Conservation (phyloP, 2,113 vertebrate genomes). For the Tupaia tana region DNA sequence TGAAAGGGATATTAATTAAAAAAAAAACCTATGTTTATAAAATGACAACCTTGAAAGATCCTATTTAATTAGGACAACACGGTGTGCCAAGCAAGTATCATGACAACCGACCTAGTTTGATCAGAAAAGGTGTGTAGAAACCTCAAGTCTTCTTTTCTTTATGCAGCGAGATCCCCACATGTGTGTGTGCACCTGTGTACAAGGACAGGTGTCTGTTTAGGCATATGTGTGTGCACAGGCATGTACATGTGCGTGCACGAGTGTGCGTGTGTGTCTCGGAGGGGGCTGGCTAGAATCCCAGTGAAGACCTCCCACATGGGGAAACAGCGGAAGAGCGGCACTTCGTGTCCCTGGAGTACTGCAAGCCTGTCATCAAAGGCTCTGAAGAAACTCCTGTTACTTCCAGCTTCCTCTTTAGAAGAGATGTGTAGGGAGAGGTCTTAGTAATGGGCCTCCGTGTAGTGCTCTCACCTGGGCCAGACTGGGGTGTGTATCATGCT, state of each 20-base stretch:
- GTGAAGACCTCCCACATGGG: not conserved
- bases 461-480: no score
- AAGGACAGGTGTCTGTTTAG: not conserved
- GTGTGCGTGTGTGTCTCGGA: not conserved
- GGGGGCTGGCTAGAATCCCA: not conserved
- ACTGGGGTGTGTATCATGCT: no score
- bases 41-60: not conserved
- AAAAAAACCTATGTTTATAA: not conserved
- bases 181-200: no score
- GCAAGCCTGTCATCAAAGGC: not conserved
- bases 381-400: not conserved
- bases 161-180: not conserved
- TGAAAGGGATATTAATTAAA: not conserved
- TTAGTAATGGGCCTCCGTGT: no score
- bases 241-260: not conserved
- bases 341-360: not conserved
- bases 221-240: accelerated
- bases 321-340: not conserved
- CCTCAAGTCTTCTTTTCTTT: not conserved
- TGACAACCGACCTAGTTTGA: not conserved
- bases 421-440: no score
- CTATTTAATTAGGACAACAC: not conserved
- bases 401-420: not conserved
- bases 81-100: not conserved
- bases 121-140: not conserved